Base-by-base conservation (phyloP, 2,888 invertebrate genomes). In the Aphelenchoides bicaudatus region DNA sequence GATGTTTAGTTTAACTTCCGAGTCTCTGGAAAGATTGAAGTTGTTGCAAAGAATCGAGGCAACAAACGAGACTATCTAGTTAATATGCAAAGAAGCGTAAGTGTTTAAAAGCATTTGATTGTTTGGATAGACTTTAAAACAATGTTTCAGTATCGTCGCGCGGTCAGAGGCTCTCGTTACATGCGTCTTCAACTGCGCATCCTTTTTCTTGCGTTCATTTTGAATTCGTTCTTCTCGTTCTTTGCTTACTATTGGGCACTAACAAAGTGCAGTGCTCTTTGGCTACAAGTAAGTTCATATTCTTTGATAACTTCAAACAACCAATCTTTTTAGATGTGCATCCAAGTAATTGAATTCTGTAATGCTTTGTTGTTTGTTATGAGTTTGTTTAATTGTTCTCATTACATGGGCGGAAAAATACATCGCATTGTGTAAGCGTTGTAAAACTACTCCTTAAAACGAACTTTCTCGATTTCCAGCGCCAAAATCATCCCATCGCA, bases 171-270 rank as follows among this genome's bases (percentile, higher is more conserved):
- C 23, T 6, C 43, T 43, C 43, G 43, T 43, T 43, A 43, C n/a
- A 43, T 43, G 43, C 43, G 43, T 8, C 21, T 43, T n/a, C 43
- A 43, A 43, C 8, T 43, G 43, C 10, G 25, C 43, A 43, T 43
- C 25, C n/a, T 8, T n/a, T 43, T 43, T 25, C 21, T n/a, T 6
- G 21, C 16, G 16, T 43, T 43, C 23, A 8, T 43, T n/a, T 34
- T 34, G 34, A 34, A 34, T 34, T 34, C 34, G 34, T 34, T 10
- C 34, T 34, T n/a, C n/a, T 10, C 34, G 34, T 34, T 34, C 34
- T 34, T n/a, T n/a, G n/a, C n/a, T n/a, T n/a, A n/a, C n/a, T 34
- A 34, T 34, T 34, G 10, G 34, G 10, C 34, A 10, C 34, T 34
- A 10, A 10, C 34, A 10, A 34, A 10, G 10, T n/a, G n/a, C 34